A percentile compares a stretch with the other conserved stretches of the same genome.
phyloP scores from a whole-genome alignment of 2,113 vertebrate genomes.

The Rhea pennata region DNA sequence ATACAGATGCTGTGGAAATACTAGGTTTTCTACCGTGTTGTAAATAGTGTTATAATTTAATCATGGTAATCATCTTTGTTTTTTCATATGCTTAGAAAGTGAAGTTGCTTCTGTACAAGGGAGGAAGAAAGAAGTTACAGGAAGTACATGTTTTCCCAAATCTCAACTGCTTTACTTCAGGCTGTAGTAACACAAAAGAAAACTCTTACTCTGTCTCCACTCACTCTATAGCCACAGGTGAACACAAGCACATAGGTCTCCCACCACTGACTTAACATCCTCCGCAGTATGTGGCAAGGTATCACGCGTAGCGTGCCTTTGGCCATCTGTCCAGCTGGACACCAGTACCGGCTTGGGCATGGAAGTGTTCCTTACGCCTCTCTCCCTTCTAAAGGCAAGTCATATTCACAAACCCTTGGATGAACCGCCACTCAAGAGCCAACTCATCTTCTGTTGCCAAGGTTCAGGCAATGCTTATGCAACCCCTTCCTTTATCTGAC shows the following conservation, averaged over 20 bases:
- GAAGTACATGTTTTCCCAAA: neutral
- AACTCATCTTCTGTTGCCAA: neutral
- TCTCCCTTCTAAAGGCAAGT: neutral
- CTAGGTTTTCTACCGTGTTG: neutral
- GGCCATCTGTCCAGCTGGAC: neutral
- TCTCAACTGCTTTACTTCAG: neutral
- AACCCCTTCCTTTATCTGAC: neutral
- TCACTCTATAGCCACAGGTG: neutral
- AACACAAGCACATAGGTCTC: neutral
- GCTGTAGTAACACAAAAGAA: neutral
- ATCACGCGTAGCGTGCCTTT: neutral
- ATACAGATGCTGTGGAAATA: neutral
- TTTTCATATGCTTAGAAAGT: neutral
- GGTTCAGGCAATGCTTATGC: neutral
- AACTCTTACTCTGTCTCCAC: neutral
- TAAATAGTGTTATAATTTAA: neutral
- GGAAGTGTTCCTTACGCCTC: neutral
- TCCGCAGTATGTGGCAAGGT: rapidly evolving
- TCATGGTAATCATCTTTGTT: neutral
- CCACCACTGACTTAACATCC: neutral
- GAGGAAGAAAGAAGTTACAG: neutral
- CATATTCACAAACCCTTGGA: neutral
- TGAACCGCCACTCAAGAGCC: neutral
- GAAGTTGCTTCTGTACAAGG: neutral
- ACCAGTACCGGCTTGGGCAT: neutral